Conservation (phyloP, 92 coral and sea anemone genomes). For the Porites rus region DNA sequence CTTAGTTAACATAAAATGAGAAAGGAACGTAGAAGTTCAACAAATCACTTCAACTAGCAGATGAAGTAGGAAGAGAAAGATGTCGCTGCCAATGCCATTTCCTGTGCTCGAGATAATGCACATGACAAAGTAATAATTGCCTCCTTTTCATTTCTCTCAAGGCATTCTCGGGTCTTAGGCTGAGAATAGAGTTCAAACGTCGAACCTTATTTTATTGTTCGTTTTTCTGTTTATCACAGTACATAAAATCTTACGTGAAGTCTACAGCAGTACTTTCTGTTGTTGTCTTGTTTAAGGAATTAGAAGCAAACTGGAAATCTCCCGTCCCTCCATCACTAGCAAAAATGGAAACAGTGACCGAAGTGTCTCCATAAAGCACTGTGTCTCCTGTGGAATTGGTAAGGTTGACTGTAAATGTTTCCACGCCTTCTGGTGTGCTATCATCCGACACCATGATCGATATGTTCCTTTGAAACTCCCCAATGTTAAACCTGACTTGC, state of each 20-base stretch:
- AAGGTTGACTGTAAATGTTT: slow-evolving; percentile 80
- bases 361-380: slow-evolving; percentile 71
- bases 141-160: too few species aligned
- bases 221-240: not conserved
- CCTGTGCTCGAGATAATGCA: too few species aligned
- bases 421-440: slow-evolving; percentile 87
- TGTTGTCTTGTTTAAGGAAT: slow-evolving; percentile 79
- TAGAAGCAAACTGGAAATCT: slow-evolving; percentile 81
- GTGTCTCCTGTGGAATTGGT: slow-evolving; percentile 88
- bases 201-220: too few species aligned
- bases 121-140: too few species aligned
- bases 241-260: slow-evolving; percentile 71
- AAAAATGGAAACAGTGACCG: slow-evolving; percentile 83
- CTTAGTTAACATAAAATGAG: too few species aligned
- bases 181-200: too few species aligned
- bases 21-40: too few species aligned
- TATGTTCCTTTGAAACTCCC: slow-evolving; percentile 67
- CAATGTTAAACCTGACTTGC: slow-evolving; percentile 59
- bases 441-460: slow-evolving; percentile 74
- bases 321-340: slow-evolving; percentile 96
- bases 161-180: too few species aligned
- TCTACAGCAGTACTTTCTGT: slow-evolving; percentile 64
- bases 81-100: too few species aligned
- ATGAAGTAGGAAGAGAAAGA: too few species aligned
- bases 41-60: too few species aligned